These are phyloP conservation scores for Meandrusa payeni DNA, from an alignment of 2,888 invertebrate genomes.

Conservation along the genomic window DNA sequence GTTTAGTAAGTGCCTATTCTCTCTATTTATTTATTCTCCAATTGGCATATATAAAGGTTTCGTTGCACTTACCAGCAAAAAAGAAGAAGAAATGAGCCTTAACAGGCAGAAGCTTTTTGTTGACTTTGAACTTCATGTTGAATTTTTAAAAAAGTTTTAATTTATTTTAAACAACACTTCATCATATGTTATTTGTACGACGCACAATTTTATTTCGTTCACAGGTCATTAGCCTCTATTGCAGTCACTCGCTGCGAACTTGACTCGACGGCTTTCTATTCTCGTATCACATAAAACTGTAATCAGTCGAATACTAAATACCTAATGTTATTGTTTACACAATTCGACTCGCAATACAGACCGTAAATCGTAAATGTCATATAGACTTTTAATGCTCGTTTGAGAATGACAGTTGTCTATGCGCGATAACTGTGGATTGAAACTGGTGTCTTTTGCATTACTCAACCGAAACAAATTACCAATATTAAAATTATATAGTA, in stretches of 20 bases:
- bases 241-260: slow-evolving; percentile 19
- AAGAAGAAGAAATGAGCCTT: slow-evolving; percentile 94
- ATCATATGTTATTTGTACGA: not conserved
- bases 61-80: slow-evolving; percentile 86
- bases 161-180: slow-evolving; percentile 4
- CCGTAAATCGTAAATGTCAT: not conserved
- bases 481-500: too few relatives aligned
- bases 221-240: slow-evolving; percentile 24
- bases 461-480: too few relatives aligned
- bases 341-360: not conserved
- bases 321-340: slow-evolving; percentile 26
- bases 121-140: slow-evolving; percentile 82
- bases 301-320: slow-evolving; percentile 14
- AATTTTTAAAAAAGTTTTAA: slow-evolving; percentile 32
- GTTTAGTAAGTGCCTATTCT: too few relatives aligned
- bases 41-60: too few relatives aligned
- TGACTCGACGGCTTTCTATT: slow-evolving; percentile 32
- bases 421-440: too few relatives aligned
- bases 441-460: too few relatives aligned
- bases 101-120: slow-evolving; percentile 86
- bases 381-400: not conserved
- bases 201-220: slow-evolving; percentile 5
- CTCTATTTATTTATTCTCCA: too few relatives aligned
- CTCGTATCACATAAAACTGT: slow-evolving; percentile 24
- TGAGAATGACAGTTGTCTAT: too few relatives aligned